These are phyloP conservation scores for Astyanax mexicanus DNA, from an alignment of 2,797 vertebrate genomes.

Conservation along the genomic window DNA sequence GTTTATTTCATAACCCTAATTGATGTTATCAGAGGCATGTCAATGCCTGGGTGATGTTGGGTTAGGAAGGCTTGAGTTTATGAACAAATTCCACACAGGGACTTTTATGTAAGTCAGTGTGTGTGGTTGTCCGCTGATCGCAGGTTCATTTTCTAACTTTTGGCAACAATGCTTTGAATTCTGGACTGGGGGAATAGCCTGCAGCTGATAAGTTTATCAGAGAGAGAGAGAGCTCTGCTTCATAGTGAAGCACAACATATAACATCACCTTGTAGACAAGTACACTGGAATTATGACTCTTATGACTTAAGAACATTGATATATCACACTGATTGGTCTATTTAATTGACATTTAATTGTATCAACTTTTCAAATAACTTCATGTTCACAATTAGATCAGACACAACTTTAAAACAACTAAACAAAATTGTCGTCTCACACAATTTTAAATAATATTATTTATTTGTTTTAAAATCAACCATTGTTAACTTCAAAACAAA, in stretches of 20 bases:
- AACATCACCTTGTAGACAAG: neutral
- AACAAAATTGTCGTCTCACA: no score
- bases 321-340: no score
- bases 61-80: conserved; percentile 12
- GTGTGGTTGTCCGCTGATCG: neutral
- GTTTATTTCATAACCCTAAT: conserved; percentile 37
- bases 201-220: neutral
- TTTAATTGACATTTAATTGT: no score
- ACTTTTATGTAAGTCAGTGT: neutral
- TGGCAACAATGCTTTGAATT: conserved; percentile 9
- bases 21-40: conserved; percentile 14
- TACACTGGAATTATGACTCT: no score
- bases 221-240: neutral
- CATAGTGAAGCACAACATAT: neutral
- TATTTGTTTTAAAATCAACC: no score
- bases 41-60: conserved; percentile 23
- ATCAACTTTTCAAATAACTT: no score
- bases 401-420: no score
- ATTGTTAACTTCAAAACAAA: no score
- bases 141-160: neutral
- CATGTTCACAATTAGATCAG: no score
- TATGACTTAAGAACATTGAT: no score
- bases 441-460: no score
- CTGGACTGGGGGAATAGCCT: neutral
- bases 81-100: neutral